These are phyloP conservation scores for Lacerta agilis DNA, from an alignment of 2,797 vertebrate genomes.

Conservation along the genomic window DNA sequence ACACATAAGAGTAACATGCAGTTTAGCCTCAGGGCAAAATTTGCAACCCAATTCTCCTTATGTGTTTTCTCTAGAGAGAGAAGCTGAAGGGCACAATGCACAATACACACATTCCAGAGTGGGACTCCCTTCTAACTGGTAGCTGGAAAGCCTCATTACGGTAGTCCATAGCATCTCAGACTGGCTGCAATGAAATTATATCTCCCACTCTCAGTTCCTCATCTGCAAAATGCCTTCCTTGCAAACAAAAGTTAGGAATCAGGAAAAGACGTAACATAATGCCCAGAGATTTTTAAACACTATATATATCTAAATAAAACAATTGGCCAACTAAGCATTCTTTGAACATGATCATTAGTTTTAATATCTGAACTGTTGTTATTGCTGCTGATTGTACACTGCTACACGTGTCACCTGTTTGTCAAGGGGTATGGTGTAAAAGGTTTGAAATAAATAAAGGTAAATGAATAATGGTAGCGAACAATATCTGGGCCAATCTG, in stretches of 20 bases:
- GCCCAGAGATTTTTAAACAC: not conserved
- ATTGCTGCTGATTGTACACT: not conserved
- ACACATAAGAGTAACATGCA: too few species aligned
- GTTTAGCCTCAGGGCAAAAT: too few species aligned
- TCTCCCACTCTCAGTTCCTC: not conserved
- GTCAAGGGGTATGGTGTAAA: not conserved
- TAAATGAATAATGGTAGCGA: not conserved
- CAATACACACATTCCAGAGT: not conserved
- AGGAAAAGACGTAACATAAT: not conserved
- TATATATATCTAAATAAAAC: not conserved
- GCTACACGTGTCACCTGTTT: not conserved
- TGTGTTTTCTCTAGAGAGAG: too few species aligned
- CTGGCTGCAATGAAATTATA: not conserved
- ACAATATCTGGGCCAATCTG: not conserved
- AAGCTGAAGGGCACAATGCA: not conserved
- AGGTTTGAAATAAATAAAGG: not conserved
- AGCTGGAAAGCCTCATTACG: not conserved
- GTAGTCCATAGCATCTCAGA: not conserved
- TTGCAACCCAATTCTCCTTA: too few species aligned
- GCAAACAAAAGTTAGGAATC: not conserved
- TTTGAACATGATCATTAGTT: not conserved
- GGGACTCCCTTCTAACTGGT: not conserved
- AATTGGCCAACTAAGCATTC: not conserved
- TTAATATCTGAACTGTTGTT: not conserved
- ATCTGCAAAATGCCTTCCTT: not conserved